Base-by-base conservation (phyloP, 2,797 vertebrate species). In the Masticophis lateralis region DNA sequence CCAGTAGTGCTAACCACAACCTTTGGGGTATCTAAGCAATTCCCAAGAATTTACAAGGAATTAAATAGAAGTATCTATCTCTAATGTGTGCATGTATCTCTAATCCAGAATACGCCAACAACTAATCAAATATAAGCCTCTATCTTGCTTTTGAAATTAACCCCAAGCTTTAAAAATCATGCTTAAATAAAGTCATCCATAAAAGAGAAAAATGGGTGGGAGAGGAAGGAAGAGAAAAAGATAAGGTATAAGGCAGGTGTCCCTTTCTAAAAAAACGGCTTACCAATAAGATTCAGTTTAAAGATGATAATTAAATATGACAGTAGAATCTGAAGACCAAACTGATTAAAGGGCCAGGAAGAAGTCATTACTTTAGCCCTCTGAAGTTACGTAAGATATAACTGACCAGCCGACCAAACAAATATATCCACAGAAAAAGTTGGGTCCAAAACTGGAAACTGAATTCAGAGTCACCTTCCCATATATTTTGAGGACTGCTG, bases 381-480 rank as follows among this genome's bases (percentile, higher is more conserved):
- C 63, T 89, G 83, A 94, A 90, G 74, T 91, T 2, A 4, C 60
- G 93, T 59, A 60, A 57, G 90, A 97, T 92, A 88, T 96, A 96
- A 92, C 92, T 66, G 93, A 97, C 94, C 94, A 97, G 88, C 28
- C 97, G 97, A 51, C 95, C 7, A 47, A 94, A 92, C 93, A 97
- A 93, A 92, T 97, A 94, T 32, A 89, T 94, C 97, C 97, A 97
- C 61, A 97, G 95, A 22, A 97, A 89, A 16, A 97, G 94, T 92
- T 97, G 97, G 5, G 96, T 94, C 96, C 97, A 97, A 87, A 97
- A 92, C 92, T 97, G 97, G 92, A 97, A 97, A 69, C 91, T 93
- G 56, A 90, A 92, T 86, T 96, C 96, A 0, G 92, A 95, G 88
- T 90, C 90, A 37, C 79, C 86, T 47, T 89, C 59, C 89, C 88